These are phyloP conservation scores for Trochalopteron elliotii DNA, from an alignment of 2,113 vertebrate genomes.

Conservation along the genomic window DNA sequence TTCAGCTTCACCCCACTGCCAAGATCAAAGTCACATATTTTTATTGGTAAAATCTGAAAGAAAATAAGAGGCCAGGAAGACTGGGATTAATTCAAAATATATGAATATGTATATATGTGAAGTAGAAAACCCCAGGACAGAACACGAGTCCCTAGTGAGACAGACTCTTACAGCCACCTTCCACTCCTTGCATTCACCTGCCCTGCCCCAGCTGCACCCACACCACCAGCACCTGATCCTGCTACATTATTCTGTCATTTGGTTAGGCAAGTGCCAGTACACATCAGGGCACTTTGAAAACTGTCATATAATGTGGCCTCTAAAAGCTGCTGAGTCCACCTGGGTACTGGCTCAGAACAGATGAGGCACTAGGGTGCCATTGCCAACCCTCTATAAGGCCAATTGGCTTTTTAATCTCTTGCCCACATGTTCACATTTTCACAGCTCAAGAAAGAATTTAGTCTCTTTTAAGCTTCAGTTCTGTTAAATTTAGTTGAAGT, in stretches of 20 bases:
- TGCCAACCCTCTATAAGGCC: neutral
- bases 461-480: neutral
- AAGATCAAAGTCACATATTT: conserved; percentile 98
- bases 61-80: neutral
- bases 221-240: neutral
- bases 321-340: neutral
- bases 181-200: neutral
- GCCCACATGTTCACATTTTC: neutral
- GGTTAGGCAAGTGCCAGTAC: neutral
- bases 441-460: neutral
- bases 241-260: neutral
- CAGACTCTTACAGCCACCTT: neutral
- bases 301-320: accelerated
- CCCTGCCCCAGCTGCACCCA: neutral
- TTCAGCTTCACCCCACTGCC: conserved; percentile 95
- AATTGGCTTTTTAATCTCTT: neutral
- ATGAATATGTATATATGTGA: neutral
- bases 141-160: neutral
- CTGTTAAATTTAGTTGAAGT: neutral
- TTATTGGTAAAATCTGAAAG: conserved; percentile 89
- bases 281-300: neutral
- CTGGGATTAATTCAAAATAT: neutral
- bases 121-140: neutral
- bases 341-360: neutral
- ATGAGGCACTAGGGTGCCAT: neutral